phyloP scores from a whole-genome alignment of 2,113 vertebrate genomes.

The Plotosus lineatus region DNA sequence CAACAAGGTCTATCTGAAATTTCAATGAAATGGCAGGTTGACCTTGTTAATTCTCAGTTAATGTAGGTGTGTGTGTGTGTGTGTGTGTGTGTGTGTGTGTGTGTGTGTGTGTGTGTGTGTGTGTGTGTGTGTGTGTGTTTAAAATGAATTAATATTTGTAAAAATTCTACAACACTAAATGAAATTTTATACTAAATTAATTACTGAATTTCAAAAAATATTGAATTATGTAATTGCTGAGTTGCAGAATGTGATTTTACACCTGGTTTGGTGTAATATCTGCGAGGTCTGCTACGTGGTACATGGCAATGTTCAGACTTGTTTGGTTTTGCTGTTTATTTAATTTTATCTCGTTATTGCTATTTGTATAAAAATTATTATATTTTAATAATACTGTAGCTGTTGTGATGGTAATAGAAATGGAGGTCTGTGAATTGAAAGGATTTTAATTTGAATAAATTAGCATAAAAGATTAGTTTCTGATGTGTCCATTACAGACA shows the following conservation, averaged over 20 bases:
- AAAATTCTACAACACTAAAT: neutral
- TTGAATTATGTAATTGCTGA: neutral
- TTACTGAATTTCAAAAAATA: no score
- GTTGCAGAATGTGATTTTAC: neutral
- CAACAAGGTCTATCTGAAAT: no score
- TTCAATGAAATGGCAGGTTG: no score
- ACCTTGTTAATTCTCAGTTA: no score
- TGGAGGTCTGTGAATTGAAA: neutral
- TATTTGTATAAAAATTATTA: neutral
- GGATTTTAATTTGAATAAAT: neutral
- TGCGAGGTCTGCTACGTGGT: neutral
- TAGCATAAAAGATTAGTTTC: neutral
- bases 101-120: no score
- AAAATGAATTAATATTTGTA: neutral
- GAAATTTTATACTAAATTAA: neutral
- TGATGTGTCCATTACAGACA: neutral
- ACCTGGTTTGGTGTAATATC: neutral
- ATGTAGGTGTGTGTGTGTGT: no score
- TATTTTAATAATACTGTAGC: neutral
- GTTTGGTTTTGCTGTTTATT: neutral
- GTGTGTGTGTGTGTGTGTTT: no score
- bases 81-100: no score
- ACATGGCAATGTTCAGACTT: neutral
- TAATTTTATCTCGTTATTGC: neutral
- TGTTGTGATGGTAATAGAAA: neutral